These are phyloP conservation scores for Apomyelois bistriatella DNA, from an alignment of 2,888 invertebrate genomes.

Conservation along the genomic window DNA sequence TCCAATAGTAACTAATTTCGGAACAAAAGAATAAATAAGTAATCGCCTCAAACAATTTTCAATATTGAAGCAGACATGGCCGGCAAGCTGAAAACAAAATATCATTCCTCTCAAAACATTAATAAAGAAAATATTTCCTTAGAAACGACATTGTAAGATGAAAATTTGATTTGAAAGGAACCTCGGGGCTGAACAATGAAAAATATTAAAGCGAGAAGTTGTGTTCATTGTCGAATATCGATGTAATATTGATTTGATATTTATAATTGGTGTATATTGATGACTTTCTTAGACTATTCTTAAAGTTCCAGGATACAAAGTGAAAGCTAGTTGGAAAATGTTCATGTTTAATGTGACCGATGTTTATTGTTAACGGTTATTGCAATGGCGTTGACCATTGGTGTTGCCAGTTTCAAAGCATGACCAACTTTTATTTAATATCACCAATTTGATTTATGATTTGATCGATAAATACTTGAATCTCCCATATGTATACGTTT, in stretches of 20 bases:
- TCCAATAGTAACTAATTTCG: background rate
- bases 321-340: too few relatives aligned
- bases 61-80: background rate
- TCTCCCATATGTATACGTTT: too few relatives aligned
- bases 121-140: constrained; percentile 1
- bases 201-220: background rate
- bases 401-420: too few relatives aligned
- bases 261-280: too few relatives aligned
- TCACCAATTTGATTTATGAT: too few relatives aligned
- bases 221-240: background rate
- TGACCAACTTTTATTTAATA: too few relatives aligned
- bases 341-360: too few relatives aligned
- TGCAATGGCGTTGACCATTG: too few relatives aligned
- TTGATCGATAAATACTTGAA: too few relatives aligned
- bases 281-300: too few relatives aligned
- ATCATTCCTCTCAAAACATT: constrained; percentile 1
- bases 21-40: background rate
- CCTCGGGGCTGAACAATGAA: background rate
- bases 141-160: background rate
- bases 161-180: constrained; percentile 6
- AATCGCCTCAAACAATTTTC: background rate
- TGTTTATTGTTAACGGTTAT: too few relatives aligned
- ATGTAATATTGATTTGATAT: background rate
- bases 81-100: constrained; percentile 1
- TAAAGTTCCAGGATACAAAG: too few relatives aligned